Conservation (phyloP, 2,113 vertebrate species). For the Mystacornis crossleyi region DNA sequence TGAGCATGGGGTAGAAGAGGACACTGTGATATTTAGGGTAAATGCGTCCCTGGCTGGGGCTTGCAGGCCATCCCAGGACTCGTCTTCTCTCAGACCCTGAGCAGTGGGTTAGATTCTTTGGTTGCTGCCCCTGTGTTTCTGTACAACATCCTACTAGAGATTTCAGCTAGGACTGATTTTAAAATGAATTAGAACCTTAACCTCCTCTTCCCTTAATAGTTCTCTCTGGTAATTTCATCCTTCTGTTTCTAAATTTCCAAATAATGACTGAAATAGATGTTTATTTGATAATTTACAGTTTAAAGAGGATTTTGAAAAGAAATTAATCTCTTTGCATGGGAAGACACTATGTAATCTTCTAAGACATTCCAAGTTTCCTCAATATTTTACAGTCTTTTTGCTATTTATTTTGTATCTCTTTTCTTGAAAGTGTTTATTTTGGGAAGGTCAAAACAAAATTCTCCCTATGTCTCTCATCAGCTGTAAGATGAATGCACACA, state of each 20-base stretch:
- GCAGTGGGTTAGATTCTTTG: not conserved
- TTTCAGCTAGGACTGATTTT: not conserved
- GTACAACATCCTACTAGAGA: not conserved
- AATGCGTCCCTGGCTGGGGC: not conserved
- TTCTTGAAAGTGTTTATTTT: conserved; percentile 59
- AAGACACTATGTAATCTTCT: conserved; percentile 42
- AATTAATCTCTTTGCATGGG: not conserved
- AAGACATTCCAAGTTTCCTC: conserved; percentile 32
- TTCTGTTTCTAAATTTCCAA: not conserved
- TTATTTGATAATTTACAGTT: conserved; percentile 20
- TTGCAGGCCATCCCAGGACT: not conserved
- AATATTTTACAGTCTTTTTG: conserved; percentile 46
- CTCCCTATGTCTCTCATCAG: conserved; percentile 52
- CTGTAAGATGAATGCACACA: conserved; percentile 44
- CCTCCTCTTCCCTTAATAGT: not conserved
- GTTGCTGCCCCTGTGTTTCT: not conserved
- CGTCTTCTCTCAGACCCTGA: not conserved
- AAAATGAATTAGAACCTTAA: not conserved
- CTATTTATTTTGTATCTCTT: conserved; percentile 67
- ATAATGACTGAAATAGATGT: not conserved
- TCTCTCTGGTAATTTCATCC: not conserved
- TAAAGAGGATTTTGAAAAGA: conserved; percentile 21
- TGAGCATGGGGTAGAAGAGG: not conserved
- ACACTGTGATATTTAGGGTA: not conserved
- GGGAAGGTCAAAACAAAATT: conserved; percentile 64